Conservation (phyloP, 2,113 vertebrate species). For the Corythaeola cristata region DNA sequence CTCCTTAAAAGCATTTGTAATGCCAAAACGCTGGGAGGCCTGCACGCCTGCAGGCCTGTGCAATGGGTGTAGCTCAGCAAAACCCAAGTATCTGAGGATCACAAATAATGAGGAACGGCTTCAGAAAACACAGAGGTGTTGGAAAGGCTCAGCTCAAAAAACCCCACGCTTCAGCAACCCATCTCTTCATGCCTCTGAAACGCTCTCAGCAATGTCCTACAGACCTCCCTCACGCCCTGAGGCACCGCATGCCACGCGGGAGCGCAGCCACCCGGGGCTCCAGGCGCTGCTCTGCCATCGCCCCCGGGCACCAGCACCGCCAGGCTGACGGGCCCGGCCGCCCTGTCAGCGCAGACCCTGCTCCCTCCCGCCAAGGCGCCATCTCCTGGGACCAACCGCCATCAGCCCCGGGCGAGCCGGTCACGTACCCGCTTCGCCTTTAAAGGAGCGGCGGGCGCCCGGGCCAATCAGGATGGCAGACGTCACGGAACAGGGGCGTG, state of each 20-base stretch:
- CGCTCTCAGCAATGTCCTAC: neutral
- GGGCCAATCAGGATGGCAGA: neutral
- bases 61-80: neutral
- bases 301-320: too few relatives aligned
- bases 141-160: neutral
- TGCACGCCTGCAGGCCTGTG: neutral
- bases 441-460: too few relatives aligned
- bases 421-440: neutral
- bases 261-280: neutral
- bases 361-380: neutral
- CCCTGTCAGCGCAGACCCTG: too few relatives aligned
- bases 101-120: neutral
- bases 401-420: fast-evolving
- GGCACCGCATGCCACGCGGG: too few relatives aligned
- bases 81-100: neutral
- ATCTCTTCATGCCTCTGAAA: neutral
- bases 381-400: neutral
- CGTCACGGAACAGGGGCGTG: neutral
- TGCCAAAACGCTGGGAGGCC: neutral
- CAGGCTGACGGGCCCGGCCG: too few relatives aligned
- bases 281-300: too few relatives aligned
- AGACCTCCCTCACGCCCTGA: too few relatives aligned
- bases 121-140: neutral
- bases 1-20: neutral
- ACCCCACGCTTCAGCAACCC: neutral